Evolutionary conservation across 2,797 vertebrate genomes (phyloP), one percentile per base, ranked within the genome.

Genomic region (Coilia nasus): DNA sequence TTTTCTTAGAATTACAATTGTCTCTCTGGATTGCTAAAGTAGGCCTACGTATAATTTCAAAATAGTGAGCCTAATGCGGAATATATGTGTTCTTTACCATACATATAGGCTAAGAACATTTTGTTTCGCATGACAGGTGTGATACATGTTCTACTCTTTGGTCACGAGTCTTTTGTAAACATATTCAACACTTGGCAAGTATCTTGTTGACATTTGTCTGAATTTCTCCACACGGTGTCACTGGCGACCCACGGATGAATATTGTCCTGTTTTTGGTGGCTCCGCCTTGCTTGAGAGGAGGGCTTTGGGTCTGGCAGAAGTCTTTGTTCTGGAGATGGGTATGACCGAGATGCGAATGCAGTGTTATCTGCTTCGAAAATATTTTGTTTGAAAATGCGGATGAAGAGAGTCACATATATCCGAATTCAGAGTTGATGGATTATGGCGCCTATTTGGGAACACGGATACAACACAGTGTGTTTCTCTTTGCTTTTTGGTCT

Each of bases 321-420:
- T 25, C 83, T 86, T 86, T 86, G 85, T 86, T 86, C 82, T 2
- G 0, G 44, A 81, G 75, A 86, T 28, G 57, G 64, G 9, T 23
- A 67, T 47, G 12, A 28, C 14, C 25, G 89, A 86, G 94, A 94
- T 81, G 86, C 96, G 83, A 94, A 91, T 81, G 15, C 15, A 23
- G 50, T 54, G 50, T 14, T 54, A 1, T 54, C 50, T 54, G 7
- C 14, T 1, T 54, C 2, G 50, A 3, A 1, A 54, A 10, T 15
- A 35, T 71, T 71, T 35, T 71, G 2, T 2, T 35, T 35, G 28
- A 31, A 28, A 15, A 71, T 71, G 28, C 5, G 12, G 14, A 35
- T 71, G 35, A 35, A 71, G 3, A 71, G 0, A 0, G 67, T 71
- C 5, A n/a, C 4, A 35, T 6, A 15, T 7, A 35, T 1, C 67